Evolutionary conservation across 2,888 invertebrate genomes (phyloP).

Genomic region (Sphaerophoria taeniata): DNA sequence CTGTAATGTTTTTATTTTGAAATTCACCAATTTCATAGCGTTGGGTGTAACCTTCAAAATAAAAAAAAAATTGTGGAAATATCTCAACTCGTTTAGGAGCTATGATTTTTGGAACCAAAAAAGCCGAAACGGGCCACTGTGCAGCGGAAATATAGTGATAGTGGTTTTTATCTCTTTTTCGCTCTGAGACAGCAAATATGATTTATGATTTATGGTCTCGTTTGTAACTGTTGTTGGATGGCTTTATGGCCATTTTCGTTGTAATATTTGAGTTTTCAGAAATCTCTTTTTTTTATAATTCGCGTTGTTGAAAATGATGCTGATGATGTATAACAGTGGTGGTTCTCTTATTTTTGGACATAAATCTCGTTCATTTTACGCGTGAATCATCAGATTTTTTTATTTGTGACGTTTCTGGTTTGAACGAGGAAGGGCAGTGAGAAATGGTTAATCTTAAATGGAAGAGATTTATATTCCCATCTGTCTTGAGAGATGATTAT

Average conservation of each 20-base stretch:
- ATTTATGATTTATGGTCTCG: conserved; percentile 43
- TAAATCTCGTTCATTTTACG: conserved; percentile 35
- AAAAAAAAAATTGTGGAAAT: too few relatives aligned
- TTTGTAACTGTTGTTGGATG: conserved; percentile 3
- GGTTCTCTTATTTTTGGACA: neutral
- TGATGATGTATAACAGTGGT: conserved; percentile 5
- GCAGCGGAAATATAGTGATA: conserved; percentile 10
- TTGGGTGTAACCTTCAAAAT: too few relatives aligned
- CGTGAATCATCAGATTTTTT: conserved; percentile 35
- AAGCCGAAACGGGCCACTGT: too few relatives aligned
- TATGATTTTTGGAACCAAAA: too few relatives aligned
- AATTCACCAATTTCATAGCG: too few relatives aligned
- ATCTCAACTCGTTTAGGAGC: too few relatives aligned
- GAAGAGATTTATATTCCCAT: conserved; percentile 1
- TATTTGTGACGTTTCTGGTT: neutral
- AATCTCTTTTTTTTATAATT: neutral
- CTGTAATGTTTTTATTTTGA: too few relatives aligned
- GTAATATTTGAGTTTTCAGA: neutral
- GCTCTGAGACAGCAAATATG: conserved; percentile 30
- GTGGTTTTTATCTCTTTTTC: neutral
- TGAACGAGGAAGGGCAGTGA: neutral
- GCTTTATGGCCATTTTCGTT: neutral
- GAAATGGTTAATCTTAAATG: conserved; percentile 9
- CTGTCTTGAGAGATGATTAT: conserved; percentile 17
- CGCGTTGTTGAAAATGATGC: neutral